phyloP scores from a whole-genome alignment of 2,113 vertebrate species.

The Cranoglanis bouderius region DNA sequence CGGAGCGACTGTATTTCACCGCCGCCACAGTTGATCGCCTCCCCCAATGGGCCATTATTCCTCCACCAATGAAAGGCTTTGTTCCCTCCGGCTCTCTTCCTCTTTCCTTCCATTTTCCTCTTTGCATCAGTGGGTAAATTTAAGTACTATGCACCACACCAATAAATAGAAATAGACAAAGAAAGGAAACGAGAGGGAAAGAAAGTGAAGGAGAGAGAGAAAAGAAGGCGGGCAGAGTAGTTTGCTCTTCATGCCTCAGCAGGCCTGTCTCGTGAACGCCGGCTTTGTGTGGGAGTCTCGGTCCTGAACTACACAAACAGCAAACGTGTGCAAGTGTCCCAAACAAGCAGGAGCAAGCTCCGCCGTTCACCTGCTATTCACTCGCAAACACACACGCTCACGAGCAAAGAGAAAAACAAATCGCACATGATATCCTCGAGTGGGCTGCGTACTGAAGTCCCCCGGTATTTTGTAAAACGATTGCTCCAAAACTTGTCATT shows the following conservation, averaged over 20 bases:
- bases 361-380: neutral
- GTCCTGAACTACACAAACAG: constrained; percentile 36
- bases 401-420: constrained; percentile 7
- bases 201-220: neutral
- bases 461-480: neutral
- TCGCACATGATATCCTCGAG: neutral
- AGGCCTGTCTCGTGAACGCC: constrained; percentile 27
- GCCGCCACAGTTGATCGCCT: constrained; percentile 2
- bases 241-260: constrained; percentile 41
- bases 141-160: neutral
- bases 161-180: constrained; percentile 1
- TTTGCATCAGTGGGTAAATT: constrained; percentile 27
- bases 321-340: neutral
- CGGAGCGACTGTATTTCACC: constrained; percentile 14
- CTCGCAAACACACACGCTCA: neutral
- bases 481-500: neutral
- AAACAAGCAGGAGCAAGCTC: constrained; percentile 41
- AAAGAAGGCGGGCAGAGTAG: neutral
- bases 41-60: constrained; percentile 14
- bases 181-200: neutral
- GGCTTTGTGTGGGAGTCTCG: constrained; percentile 4
- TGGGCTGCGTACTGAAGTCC: neutral
- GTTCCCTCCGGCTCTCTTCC: constrained; percentile 20
- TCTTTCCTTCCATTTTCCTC: neutral
- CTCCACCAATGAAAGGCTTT: constrained; percentile 16